phyloP scores from a whole-genome alignment of 1,140 invertebrate genomes.

The Tetramorium parvispinum region DNA sequence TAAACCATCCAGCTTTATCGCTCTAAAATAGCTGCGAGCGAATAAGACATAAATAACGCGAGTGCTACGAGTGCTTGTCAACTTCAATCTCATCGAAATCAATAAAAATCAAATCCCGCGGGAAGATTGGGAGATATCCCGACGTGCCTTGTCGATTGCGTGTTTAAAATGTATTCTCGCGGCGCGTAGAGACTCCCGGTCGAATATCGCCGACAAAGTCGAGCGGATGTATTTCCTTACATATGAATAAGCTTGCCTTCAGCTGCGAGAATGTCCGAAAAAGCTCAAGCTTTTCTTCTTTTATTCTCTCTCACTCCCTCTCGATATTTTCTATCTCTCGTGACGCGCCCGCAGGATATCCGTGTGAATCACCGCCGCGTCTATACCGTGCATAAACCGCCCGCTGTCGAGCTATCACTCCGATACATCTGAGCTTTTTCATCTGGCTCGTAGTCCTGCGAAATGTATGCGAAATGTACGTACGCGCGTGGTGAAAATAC shows the following conservation, averaged over 20 bases:
- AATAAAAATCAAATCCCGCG: neutral
- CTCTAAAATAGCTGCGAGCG: neutral
- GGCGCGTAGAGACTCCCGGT: neutral
- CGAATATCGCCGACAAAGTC: neutral
- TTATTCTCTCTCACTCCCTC: neutral
- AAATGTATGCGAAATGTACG: slow-evolving; percentile 21
- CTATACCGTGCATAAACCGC: neutral
- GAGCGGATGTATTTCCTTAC: slow-evolving; percentile 29
- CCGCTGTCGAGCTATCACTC: neutral
- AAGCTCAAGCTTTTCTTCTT: neutral
- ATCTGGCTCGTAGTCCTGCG: neutral
- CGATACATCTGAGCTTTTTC: slow-evolving; percentile 26
- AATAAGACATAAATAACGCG: neutral
- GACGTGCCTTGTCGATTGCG: neutral
- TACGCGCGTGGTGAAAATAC: neutral
- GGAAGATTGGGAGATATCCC: slow-evolving; percentile 19
- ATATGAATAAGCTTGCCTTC: slow-evolving; percentile 23
- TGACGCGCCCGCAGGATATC: neutral
- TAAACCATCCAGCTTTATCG: neutral
- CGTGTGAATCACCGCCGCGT: neutral
- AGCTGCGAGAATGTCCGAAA: neutral
- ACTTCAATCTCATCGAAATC: neutral
- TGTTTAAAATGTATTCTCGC: slow-evolving; percentile 36
- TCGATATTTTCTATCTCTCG: neutral
- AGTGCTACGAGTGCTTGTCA: neutral